Evolutionary conservation across 2,888 invertebrate genomes (phyloP).

Genomic region (Adelphocoris suturalis): DNA sequence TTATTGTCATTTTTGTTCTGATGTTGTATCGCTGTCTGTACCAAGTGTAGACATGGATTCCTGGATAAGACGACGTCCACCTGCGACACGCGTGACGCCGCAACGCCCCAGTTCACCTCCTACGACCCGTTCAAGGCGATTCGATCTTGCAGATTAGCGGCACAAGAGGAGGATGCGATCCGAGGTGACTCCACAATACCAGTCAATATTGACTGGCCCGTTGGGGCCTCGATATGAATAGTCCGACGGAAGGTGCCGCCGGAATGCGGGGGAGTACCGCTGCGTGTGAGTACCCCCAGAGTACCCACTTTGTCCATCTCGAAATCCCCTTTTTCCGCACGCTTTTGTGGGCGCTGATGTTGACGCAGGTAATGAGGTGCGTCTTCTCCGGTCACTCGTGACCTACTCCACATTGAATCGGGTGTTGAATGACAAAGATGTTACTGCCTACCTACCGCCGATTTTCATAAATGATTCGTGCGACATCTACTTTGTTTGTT

Average conservation of each 20-base stretch:
- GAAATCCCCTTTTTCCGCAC: neutral
- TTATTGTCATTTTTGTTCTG: too few relatives aligned
- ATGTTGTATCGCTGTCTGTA: too few relatives aligned
- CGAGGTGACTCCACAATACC: constrained; percentile 1
- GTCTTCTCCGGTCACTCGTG: neutral
- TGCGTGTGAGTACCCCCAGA: neutral
- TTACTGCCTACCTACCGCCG: too few relatives aligned
- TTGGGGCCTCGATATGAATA: neutral
- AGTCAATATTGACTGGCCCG: neutral
- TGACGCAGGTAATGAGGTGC: constrained; percentile 42
- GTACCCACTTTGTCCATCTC: neutral
- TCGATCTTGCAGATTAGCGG: constrained; percentile 27
- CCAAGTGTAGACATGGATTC: too few relatives aligned
- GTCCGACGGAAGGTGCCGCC: neutral
- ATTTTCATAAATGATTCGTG: too few relatives aligned
- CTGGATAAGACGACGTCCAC: neutral
- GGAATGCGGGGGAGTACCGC: constrained; percentile 37
- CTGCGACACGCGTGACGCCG: constrained; percentile 9
- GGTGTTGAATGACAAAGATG: neutral
- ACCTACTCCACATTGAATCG: constrained; percentile 16
- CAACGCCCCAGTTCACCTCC: neutral
- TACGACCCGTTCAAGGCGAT: neutral
- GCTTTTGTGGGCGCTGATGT: neutral
- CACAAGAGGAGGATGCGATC: neutral
- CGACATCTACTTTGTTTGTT: too few relatives aligned